Evolutionary conservation across 2,113 vertebrate species (phyloP), one percentile per base, ranked within the genome.

Genomic region (Panthera leo): DNA sequence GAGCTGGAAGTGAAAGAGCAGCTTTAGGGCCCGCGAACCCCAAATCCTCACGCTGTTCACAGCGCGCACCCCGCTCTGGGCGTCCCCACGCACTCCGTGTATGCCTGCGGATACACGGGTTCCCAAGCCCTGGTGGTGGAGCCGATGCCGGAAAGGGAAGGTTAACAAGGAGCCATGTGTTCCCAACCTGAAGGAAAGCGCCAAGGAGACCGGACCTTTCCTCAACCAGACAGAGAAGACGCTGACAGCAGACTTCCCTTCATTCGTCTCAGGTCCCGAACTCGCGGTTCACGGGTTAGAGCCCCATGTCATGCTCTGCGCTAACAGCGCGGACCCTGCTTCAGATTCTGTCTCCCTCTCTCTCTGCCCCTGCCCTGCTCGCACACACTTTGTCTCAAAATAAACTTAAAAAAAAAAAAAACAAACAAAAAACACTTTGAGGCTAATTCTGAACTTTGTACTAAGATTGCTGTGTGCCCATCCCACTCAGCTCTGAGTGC

Each of bases 1-100:
- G 98, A 98, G 98, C 99, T 99, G 98, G 42, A 98, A 98, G 97
- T 87, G 67, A 95, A 98, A 98, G 95, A 93, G 29, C 21, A 78
- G 34, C 42, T 86, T 97, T 58, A 97, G 67, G 27, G 71, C 21
- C 75, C 80, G 79, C 39, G 61, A 13, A 39, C 67, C 68, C 82
- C 15, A 42, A 5, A 21, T 7, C 16, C 51, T 34, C n/a, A 51
- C 21, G 11, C 85, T 7, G 31, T 63, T 95, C 89, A 55, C 45
- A 12, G 61, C 21, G 0, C 61, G 5, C 39, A 29, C 71, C 45
- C 61, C 0, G 58, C 58, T 23, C 7, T 7, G 7, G 58, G 45
- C 1, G 1, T 31, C 73, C 34, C 1, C 1, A 5, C 1, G 18
- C 31, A 13, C 34, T 31, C 39, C 13, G 16, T 42, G 29, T 19